Conservation (phyloP, 2,797 vertebrate genomes). For the Acrossocheilus fasciatus region DNA sequence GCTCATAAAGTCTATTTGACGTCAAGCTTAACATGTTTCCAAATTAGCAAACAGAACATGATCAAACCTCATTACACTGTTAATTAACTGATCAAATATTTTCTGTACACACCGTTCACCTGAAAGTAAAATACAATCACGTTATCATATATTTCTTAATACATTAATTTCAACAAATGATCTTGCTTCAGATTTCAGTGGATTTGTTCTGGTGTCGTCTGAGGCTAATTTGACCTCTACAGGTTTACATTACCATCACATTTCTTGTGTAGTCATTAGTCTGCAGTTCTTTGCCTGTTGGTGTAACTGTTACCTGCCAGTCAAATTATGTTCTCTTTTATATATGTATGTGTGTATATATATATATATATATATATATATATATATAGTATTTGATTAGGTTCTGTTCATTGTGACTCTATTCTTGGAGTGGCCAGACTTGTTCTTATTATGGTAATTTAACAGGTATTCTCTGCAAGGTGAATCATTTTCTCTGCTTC, state of each 20-base stretch:
- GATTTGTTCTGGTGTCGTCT: conserved; percentile 70
- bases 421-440: neutral
- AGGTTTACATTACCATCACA: conserved; percentile 66
- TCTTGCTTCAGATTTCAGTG: conserved; percentile 73
- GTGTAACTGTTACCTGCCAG: conserved; percentile 22
- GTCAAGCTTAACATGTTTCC: neutral
- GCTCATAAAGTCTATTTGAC: neutral
- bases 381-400: neutral
- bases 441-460: neutral
- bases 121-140: conserved; percentile 11
- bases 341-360: too few relatives aligned
- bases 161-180: conserved; percentile 57
- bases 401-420: neutral
- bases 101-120: neutral
- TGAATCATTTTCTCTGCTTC: neutral
- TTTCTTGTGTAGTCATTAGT: conserved; percentile 66
- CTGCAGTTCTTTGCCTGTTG: conserved; percentile 56
- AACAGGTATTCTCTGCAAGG: neutral
- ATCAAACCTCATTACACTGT: neutral
- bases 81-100: conserved; percentile 24
- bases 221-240: conserved; percentile 64
- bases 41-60: neutral
- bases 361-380: neutral
- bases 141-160: neutral
- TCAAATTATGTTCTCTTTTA: conserved; percentile 64